Conservation (phyloP, 2,113 vertebrate species). For the Ophiodon elongatus region DNA sequence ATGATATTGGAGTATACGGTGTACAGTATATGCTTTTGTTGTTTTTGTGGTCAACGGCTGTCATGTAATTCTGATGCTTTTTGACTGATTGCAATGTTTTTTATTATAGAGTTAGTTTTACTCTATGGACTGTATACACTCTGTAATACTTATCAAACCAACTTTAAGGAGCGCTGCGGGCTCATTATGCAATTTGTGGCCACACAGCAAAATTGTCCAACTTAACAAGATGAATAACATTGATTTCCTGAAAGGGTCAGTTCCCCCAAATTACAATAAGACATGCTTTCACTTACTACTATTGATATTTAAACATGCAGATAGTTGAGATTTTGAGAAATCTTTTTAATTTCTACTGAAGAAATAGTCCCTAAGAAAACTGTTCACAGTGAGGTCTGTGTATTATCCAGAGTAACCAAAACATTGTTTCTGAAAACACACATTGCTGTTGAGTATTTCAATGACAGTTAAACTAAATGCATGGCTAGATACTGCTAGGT, state of each 20-base stretch:
- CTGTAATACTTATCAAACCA: conserved; percentile 45
- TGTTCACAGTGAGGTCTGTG: not conserved
- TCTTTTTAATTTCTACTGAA: not conserved
- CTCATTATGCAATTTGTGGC: conserved; percentile 67
- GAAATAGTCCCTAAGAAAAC: not conserved
- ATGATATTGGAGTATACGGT: conserved; percentile 54
- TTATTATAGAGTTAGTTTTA: conserved; percentile 48
- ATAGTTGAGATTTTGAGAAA: not conserved
- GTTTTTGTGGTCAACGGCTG: conserved; percentile 48
- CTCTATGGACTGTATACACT: conserved; percentile 41
- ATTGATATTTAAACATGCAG: not conserved
- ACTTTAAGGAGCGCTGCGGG: conserved; percentile 59
- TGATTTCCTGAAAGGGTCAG: not conserved
- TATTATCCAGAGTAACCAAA: conserved; percentile 9
- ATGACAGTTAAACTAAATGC: conserved; percentile 18
- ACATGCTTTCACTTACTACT: not conserved
- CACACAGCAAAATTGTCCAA: conserved; percentile 42
- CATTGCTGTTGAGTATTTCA: not conserved
- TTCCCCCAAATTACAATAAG: not conserved
- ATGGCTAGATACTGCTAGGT: not conserved
- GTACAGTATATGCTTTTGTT: conserved; percentile 63
- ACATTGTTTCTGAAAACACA: not conserved
- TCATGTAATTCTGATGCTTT: conserved; percentile 65
- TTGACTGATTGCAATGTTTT: conserved; percentile 65
- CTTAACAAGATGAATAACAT: conserved; percentile 26